Conservation (phyloP, 2,797 vertebrate species). For the Gambusia yucatana region DNA sequence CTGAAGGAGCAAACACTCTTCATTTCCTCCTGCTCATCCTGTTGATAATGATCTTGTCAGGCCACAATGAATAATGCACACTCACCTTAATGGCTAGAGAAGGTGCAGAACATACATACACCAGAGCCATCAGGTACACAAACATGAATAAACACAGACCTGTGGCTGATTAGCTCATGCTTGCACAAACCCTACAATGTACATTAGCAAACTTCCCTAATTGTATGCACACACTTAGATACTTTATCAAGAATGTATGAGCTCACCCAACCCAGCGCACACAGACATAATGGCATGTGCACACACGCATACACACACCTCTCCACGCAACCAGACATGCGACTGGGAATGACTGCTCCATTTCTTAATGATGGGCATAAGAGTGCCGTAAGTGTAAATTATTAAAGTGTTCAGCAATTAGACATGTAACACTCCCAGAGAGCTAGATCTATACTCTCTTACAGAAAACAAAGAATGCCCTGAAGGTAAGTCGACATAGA, state of each 20-base stretch:
- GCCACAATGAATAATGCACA: conserved; percentile 72
- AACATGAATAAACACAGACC: background rate
- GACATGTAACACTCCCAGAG: conserved; percentile 65
- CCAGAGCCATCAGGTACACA: background rate
- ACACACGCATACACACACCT: background rate
- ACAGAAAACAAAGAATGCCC: conserved; percentile 20
- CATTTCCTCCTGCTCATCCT: conserved; percentile 56
- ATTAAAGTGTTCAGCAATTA: conserved; percentile 76
- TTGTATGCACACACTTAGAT: conserved; percentile 2
- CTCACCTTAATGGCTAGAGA: conserved; percentile 67
- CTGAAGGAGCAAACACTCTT: conserved; percentile 22
- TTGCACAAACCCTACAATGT: background rate
- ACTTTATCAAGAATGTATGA: conserved; percentile 15
- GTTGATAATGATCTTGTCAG: conserved; percentile 70
- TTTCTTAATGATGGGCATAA: conserved; percentile 73
- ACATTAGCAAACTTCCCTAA: conserved; percentile 8
- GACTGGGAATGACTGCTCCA: conserved; percentile 54
- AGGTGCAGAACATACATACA: conserved; percentile 39
- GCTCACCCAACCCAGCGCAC: background rate
- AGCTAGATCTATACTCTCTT: conserved; percentile 41
- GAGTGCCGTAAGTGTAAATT: conserved; percentile 67
- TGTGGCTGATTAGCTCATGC: conserved; percentile 7
- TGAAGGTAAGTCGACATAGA: conserved; percentile 4
- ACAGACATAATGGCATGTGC: conserved; percentile 6
- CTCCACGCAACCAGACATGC: conserved; percentile 10